These are phyloP conservation scores for Helicoverpa armigera DNA, from an alignment of 1,140 invertebrate genomes.

Conservation along the genomic window DNA sequence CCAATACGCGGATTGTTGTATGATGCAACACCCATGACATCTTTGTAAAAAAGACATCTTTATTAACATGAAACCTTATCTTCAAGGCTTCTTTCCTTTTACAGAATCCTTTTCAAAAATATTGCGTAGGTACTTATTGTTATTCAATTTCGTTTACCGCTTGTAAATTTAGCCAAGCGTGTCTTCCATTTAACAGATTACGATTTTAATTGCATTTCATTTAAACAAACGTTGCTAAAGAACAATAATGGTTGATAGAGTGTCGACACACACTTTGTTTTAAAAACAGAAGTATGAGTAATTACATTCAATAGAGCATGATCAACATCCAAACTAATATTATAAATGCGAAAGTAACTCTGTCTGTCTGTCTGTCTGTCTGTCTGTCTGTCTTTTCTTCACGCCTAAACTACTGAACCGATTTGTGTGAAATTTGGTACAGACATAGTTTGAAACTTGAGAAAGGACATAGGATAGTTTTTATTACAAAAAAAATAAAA, in stretches of 20 bases:
- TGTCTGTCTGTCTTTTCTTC: no score
- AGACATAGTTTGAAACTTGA: no score
- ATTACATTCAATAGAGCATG: not conserved
- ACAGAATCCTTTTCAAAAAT: not conserved
- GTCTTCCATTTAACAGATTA: slow-evolving; percentile 21
- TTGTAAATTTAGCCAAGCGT: slow-evolving; percentile 10
- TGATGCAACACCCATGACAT: not conserved
- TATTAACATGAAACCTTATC: slow-evolving; percentile 19
- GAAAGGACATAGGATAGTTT: no score
- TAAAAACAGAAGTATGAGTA: slow-evolving; percentile 2
- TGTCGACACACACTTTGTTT: not conserved
- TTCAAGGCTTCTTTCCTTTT: slow-evolving; percentile 2
- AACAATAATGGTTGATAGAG: slow-evolving; percentile 53
- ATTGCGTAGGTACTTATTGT: not conserved
- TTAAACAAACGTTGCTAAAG: slow-evolving; percentile 63
- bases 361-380: no score
- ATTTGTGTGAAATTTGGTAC: no score
- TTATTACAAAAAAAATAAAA: no score
- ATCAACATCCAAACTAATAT: no score
- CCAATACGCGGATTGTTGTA: not conserved
- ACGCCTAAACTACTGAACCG: no score
- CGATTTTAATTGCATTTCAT: slow-evolving; percentile 66
- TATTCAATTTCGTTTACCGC: slow-evolving; percentile 3
- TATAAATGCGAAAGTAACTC: no score
- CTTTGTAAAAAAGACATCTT: slow-evolving; percentile 23